These are phyloP conservation scores for Crotalus helleri DNA, from an alignment of 2,113 vertebrate species.

Conservation along the genomic window DNA sequence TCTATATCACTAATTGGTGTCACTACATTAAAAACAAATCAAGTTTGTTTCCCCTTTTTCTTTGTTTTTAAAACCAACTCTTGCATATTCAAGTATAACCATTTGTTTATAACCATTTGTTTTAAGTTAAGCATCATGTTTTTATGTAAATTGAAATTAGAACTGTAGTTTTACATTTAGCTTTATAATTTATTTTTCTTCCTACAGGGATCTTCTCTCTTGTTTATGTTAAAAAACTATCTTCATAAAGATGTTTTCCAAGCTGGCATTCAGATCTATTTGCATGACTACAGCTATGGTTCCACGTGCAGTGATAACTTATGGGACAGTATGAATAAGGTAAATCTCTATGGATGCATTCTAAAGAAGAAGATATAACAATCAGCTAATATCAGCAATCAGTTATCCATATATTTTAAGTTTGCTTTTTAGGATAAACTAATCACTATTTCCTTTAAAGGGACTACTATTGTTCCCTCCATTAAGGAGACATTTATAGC, in stretches of 20 bases:
- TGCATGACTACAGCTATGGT: constrained; percentile 73
- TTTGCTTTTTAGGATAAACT: neutral
- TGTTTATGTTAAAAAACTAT: constrained; percentile 87
- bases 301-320: constrained; percentile 82
- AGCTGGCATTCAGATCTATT: constrained; percentile 80
- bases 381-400: neutral
- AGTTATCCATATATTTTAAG: neutral
- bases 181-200: neutral
- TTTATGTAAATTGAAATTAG: neutral
- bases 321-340: constrained; percentile 90
- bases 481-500: neutral
- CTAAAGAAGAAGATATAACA: neutral
- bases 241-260: constrained; percentile 79
- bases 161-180: neutral
- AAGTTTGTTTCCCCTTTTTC: neutral
- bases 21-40: neutral
- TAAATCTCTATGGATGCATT: constrained; percentile 45
- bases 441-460: neutral
- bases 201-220: constrained; percentile 85
- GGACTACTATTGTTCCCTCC: neutral
- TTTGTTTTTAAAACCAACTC: neutral
- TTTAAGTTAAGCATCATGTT: neutral
- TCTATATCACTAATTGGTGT: neutral
- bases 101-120: neutral
- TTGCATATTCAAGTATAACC: neutral